Base-by-base conservation (phyloP, 1,140 invertebrate species). In the Globodera ellingtonae region DNA sequence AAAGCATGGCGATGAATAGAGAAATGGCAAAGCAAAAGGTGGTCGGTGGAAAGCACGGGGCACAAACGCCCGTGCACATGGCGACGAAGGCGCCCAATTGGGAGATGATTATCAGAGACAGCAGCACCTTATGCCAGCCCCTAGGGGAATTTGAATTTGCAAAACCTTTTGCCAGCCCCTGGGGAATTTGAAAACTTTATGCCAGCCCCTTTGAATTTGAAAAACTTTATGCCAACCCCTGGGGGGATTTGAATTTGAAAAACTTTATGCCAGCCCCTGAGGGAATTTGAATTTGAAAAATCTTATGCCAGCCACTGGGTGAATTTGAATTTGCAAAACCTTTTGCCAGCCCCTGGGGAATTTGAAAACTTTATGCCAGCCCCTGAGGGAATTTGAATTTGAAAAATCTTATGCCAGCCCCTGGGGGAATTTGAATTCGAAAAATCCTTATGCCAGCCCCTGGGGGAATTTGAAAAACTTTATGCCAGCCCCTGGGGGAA, bases 21-120 rank as follows among this genome's bases (percentile, higher is more conserved):
- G 86, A 87, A 71, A 89, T 86, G 18, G 87, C 84, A 62, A 89
- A 88, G 21, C 81, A 86, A 70, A 88, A 88, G 9, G 87, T 83
- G 9, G 87, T 83, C n/a, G 84, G 83, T 35, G 81, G 75, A 62
- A 89, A 89, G 70, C 87, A 89, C 15, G 87, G 88, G 35, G 87
- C 88, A 82, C 87, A 88, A 18, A 82, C 79, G 48, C 87, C 87
- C 6, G 87, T 83, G 74, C 88, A 89, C 48, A 88, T 85, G 5
- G 88, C 81, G 46, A 89, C 69, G 69, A 89, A 89, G 35, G 87
- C 87, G 18, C 86, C 78, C 48, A 89, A 76, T 77, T 87, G 73
- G 9, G 84, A 84, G 79, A 87, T 72, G 44, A 89, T 79, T 59
- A 88, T 89, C 78, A 88, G 89, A 79, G 86, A 87, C 21, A 88